phyloP scores from a whole-genome alignment of 2,113 vertebrate species.

The Daphoenositta chrysoptera region DNA sequence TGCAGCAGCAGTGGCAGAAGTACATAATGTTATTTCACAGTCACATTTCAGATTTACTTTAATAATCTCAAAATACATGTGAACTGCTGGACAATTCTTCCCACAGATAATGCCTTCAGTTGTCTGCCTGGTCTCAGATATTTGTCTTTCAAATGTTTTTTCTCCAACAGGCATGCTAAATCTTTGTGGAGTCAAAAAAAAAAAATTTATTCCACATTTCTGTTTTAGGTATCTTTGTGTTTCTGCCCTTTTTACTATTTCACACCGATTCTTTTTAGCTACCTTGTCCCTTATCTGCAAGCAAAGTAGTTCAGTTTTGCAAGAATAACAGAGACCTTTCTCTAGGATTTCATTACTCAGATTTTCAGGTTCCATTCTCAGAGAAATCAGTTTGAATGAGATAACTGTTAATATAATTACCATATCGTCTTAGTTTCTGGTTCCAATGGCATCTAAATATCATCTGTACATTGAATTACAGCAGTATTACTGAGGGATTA shows the following conservation, averaged over 20 bases:
- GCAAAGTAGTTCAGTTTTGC: neutral
- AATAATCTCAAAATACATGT: fast-evolving
- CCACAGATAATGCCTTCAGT: neutral
- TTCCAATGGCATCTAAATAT: neutral
- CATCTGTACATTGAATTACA: neutral
- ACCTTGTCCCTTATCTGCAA: neutral
- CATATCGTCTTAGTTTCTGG: neutral
- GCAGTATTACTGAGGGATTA: neutral
- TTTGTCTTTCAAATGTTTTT: neutral
- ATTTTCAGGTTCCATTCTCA: neutral
- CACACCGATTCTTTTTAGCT: neutral
- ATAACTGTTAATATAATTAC: neutral
- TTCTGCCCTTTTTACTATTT: neutral
- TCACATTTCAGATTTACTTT: neutral
- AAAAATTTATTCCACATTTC: neutral
- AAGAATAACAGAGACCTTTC: neutral
- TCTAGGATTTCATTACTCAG: neutral
- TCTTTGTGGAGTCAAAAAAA: neutral
- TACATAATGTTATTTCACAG: neutral
- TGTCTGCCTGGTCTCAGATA: neutral
- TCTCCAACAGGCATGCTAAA: neutral
- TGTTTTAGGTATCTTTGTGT: neutral
- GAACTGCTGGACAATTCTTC: neutral
- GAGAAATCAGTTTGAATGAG: neutral
- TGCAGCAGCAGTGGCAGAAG: neutral